phyloP scores from a whole-genome alignment of 2,797 vertebrate species.

The Cichlasoma orientale region DNA sequence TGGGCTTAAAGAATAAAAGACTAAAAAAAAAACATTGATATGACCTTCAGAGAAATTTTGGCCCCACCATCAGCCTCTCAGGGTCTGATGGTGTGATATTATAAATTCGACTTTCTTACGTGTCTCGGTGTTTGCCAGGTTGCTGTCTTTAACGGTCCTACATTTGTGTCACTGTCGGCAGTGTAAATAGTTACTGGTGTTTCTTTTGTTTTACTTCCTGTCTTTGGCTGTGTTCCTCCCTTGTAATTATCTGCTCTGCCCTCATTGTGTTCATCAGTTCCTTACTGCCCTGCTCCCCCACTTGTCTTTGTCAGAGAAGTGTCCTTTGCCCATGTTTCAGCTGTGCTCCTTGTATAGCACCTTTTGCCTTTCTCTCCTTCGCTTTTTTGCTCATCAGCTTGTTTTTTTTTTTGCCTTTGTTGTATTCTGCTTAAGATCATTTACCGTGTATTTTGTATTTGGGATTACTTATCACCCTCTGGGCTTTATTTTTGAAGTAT shows the following conservation, averaged over 20 bases:
- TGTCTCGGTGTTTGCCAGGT: not conserved
- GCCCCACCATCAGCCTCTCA: too few species aligned
- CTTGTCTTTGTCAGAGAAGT: not conserved
- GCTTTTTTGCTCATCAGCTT: not conserved
- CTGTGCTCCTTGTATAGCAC: not conserved
- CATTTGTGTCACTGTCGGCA: not conserved
- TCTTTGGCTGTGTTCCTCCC: not conserved
- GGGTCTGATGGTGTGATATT: not conserved
- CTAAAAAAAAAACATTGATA: too few species aligned
- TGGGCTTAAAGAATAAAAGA: not conserved
- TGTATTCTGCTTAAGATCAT: not conserved
- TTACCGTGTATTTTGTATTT: not conserved
- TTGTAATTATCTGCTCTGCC: constrained; percentile 3
- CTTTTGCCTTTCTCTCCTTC: not conserved
- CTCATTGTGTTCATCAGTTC: not conserved
- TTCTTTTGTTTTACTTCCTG: not conserved
- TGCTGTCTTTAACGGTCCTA: not conserved
- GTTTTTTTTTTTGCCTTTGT: not conserved
- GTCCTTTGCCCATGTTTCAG: not conserved
- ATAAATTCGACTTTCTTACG: not conserved
- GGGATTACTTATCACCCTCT: not conserved
- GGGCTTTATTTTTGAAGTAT: not conserved
- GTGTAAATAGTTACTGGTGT: not conserved
- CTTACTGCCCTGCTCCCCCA: not conserved
- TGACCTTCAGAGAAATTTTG: too few species aligned